Base-by-base conservation (phyloP, 2,797 vertebrate genomes). In the Ctenochaetus hawaiiensis region DNA sequence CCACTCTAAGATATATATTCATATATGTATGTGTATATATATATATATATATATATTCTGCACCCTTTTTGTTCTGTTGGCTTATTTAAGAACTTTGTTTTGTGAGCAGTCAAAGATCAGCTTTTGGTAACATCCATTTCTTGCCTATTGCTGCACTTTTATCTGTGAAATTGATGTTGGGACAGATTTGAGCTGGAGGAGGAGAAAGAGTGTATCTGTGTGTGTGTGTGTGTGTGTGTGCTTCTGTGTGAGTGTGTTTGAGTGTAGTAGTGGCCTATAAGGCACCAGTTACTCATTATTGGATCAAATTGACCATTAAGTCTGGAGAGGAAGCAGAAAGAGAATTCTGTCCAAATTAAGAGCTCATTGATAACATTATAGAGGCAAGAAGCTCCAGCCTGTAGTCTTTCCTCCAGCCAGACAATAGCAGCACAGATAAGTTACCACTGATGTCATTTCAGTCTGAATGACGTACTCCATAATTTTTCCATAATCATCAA, bases 141-240 rank as follows among this genome's bases (percentile, higher is more conserved):
- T 61, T 9, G 12, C 59, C 30, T 68, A 47, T 70, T 85, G 49
- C 66, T 39, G 11, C 67, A 77, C 0, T 1, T 83, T 82, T 78
- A 72, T 67, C 77, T 85, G 77, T 90, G 81, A 84, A 87, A 87
- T 77, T 80, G 76, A 82, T 80, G 71, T 78, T 73, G 18, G 71
- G 75, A 65, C 44, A 39, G 68, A 77, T 87, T 78, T 23, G 26
- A 58, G 71, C 47, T 41, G 62, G 23, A 72, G 12, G 11, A 62
- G 39, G 14, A 62, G 16, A 58, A 54, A 2, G 17, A 1, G 8
- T 60, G 10, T 22, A 48, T 10, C 30, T 9, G 22, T 6, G 11
- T 20, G 56, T 45, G 22, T 26, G 23, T 30, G 14, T 16, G 52
- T 45, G 45, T 47, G 10, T n/a, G 58, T 26, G 20, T 16, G 11